Base-by-base conservation (phyloP, 2,888 invertebrate genomes). In the Dexiosoma caninum region DNA sequence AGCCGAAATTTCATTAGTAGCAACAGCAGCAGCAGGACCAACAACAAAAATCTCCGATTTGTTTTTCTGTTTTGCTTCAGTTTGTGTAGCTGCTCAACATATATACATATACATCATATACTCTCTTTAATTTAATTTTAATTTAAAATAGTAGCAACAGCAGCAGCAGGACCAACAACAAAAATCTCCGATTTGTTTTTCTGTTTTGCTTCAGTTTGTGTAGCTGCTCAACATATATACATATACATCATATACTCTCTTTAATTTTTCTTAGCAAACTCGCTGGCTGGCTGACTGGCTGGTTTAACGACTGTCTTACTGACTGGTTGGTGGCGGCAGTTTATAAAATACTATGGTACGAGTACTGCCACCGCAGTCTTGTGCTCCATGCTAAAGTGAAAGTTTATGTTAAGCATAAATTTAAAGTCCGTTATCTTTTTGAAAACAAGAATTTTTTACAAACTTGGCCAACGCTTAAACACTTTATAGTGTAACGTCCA, bases 401-500 rank as follows among this genome's bases (percentile, higher is more conserved):
- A 88, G 88, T 88, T 88, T 72, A 57, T 72, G 67, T 81, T 77
- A 77, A 81, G 83, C 81, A 87, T 85, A 87, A 86, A 87, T 86
- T 86, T 84, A 84, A 87, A 86, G 88, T 87, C 87, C 87, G 87
- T 87, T 87, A 87, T 87, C 88, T 86, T 85, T 85, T 81, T 60
- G 19, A 75, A 78, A 46, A 70, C 60, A 70, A 78, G 66, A 78
- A 77, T 77, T 72, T 69, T 77, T 64, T 44, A 81, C 77, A 64
- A 77, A 77, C 72, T 81, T 81, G 81, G 77, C 69, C 81, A 77
- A 23, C 59, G 23, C 55, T 75, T 53, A 51, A 69, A 72, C 88
- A 87, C 85, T 87, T 83, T 85, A 82, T 87, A 86, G 86, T 86
- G 85, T 84, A 88, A 86, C 88, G 87, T 88, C 87, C 88, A 87